phyloP scores from a whole-genome alignment of 1,140 invertebrate species.

The Prorops nasuta region DNA sequence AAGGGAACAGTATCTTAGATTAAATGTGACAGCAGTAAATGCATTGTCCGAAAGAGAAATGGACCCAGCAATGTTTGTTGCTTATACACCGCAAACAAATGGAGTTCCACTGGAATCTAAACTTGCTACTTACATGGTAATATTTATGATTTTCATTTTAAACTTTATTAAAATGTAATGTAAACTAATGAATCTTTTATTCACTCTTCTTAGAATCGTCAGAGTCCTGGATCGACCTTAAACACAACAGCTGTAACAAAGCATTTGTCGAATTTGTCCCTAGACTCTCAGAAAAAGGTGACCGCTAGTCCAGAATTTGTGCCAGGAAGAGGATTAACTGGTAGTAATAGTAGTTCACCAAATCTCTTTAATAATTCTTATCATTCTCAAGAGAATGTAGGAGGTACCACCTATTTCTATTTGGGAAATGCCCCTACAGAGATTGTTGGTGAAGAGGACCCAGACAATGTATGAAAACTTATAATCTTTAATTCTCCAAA shows the following conservation, averaged over 20 bases:
- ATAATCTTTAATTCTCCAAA: not conserved
- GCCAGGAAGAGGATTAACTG: constrained; percentile 39
- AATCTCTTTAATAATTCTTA: constrained; percentile 52
- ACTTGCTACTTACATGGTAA: constrained; percentile 80
- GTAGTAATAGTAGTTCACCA: constrained; percentile 49
- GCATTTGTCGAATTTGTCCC: constrained; percentile 59
- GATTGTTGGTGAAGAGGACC: constrained; percentile 38
- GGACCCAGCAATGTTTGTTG: constrained; percentile 54
- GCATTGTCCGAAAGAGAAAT: constrained; percentile 48
- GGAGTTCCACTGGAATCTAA: constrained; percentile 82
- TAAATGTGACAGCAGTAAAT: constrained; percentile 41
- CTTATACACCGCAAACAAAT: constrained; percentile 60
- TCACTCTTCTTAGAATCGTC: constrained; percentile 63
- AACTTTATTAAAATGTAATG: not conserved
- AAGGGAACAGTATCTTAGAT: too few relatives aligned
- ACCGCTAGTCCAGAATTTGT: constrained; percentile 54
- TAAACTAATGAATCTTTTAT: constrained; percentile 2
- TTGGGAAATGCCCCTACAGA: constrained; percentile 53
- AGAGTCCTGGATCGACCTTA: constrained; percentile 55
- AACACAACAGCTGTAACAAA: constrained; percentile 56
- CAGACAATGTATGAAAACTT: constrained; percentile 34
- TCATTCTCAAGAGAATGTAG: constrained; percentile 79
- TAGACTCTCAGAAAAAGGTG: constrained; percentile 58
- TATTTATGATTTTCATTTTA: not conserved
- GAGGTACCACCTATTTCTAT: constrained; percentile 93